Conservation (phyloP, 2,888 invertebrate genomes). For the Synanthedon vespiformis region DNA sequence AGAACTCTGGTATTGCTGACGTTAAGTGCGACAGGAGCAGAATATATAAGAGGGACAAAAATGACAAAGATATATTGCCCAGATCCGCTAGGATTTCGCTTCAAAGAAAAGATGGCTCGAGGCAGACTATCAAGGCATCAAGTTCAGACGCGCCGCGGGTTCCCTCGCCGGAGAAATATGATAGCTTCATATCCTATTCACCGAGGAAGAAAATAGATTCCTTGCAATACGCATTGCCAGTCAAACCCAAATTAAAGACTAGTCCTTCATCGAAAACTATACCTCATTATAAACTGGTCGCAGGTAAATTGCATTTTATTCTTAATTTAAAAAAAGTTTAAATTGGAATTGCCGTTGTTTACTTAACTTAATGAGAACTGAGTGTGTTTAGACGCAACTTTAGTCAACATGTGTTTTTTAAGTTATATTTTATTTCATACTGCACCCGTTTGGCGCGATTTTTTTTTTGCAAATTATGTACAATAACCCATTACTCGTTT, state of each 20-base stretch:
- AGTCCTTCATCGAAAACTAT: slow-evolving; percentile 19
- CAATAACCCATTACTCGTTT: too few relatives aligned
- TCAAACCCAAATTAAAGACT: neutral
- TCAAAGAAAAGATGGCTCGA: slow-evolving; percentile 19
- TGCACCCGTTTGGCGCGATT: too few relatives aligned
- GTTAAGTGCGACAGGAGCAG: slow-evolving; percentile 32
- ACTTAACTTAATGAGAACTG: too few relatives aligned
- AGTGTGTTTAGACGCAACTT: too few relatives aligned
- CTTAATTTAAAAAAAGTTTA: too few relatives aligned
- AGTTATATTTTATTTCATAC: too few relatives aligned
- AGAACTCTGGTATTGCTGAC: slow-evolving; percentile 33
- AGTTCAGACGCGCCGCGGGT: slow-evolving; percentile 22
- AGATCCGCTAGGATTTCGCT: slow-evolving; percentile 17
- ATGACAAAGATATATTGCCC: slow-evolving; percentile 24
- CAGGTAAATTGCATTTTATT: slow-evolving; percentile 26
- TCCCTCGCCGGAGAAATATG: slow-evolving; percentile 21
- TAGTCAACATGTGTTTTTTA: too few relatives aligned
- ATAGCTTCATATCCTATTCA: slow-evolving; percentile 26
- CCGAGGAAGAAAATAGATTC: slow-evolving; percentile 36
- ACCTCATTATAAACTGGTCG: slow-evolving; percentile 53
- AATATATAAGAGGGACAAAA: slow-evolving; percentile 16
- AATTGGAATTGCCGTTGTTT: too few relatives aligned
- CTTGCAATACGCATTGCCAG: slow-evolving; percentile 30
- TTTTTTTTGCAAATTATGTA: too few relatives aligned
- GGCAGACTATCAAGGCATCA: slow-evolving; percentile 24